Conservation (phyloP, 2,797 vertebrate species). For the Galaxias olidus region DNA sequence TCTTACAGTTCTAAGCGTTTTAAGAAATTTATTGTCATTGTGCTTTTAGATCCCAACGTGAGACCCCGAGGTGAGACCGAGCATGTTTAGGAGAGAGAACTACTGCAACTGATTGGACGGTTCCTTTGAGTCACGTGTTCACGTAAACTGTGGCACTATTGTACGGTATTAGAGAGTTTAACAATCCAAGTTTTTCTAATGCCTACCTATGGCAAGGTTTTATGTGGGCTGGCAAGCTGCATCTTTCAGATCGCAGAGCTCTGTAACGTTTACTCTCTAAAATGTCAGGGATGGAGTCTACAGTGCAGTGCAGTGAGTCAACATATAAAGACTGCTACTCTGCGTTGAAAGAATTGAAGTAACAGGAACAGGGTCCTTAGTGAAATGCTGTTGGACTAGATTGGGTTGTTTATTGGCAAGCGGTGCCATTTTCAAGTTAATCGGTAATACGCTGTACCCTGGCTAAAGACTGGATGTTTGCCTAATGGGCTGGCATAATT, state of each 20-base stretch:
- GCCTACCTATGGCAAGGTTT: conserved; percentile 10
- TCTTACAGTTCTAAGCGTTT: conserved; percentile 13
- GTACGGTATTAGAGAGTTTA: conserved; percentile 48
- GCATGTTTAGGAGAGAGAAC: conserved; percentile 51
- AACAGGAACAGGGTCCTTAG: neutral
- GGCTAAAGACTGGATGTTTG: neutral
- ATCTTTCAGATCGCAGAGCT: conserved; percentile 10
- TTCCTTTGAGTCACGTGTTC: conserved; percentile 72
- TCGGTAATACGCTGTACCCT: neutral
- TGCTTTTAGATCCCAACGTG: conserved; percentile 51
- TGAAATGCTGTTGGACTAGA: neutral
- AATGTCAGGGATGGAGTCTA: conserved; percentile 24
- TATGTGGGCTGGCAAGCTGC: conserved; percentile 17
- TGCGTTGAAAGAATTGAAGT: conserved; percentile 2
- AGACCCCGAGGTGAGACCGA: conserved; percentile 53
- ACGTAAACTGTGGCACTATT: conserved; percentile 43
- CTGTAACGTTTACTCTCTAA: conserved; percentile 17
- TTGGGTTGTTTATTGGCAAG: conserved; percentile 1
- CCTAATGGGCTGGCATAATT: conserved; percentile 24
- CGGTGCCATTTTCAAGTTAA: conserved; percentile 13
- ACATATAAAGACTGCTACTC: neutral
- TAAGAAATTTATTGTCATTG: conserved; percentile 24
- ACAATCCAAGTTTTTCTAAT: conserved; percentile 36
- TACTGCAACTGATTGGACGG: conserved; percentile 70
- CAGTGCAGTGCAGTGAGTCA: neutral